Percentiles rank a stretch among this genome's conserved stretches.
These are phyloP conservation scores for Carettochelys insculpta DNA, from an alignment of 2,113 vertebrate genomes.

Conservation along the genomic window DNA sequence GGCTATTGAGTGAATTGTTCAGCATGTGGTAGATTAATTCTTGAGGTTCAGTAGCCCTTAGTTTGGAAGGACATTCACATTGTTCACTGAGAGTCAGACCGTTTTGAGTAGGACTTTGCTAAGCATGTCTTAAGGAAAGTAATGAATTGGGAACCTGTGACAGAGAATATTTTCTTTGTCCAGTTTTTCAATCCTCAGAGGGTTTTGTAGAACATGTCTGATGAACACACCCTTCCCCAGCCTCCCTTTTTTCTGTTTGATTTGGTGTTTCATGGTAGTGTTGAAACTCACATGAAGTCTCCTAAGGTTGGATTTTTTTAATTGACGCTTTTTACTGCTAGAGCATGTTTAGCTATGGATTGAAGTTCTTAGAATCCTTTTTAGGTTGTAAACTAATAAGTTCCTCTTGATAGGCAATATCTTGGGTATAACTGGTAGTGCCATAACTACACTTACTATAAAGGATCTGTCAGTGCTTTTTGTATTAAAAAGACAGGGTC, in stretches of 20 bases:
- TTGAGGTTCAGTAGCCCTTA: background rate
- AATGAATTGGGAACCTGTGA: background rate
- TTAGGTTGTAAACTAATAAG: background rate
- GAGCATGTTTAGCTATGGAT: background rate
- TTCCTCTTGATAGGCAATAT: background rate
- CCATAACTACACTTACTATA: background rate
- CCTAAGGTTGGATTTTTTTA: background rate
- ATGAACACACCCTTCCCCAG: background rate
- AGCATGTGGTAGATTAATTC: background rate
- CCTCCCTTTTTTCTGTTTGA: background rate
- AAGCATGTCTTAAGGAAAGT: background rate
- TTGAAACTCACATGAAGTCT: background rate
- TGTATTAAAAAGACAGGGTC: background rate
- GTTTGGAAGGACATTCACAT: background rate
- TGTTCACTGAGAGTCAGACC: background rate
- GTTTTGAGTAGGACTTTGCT: background rate
- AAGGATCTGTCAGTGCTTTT: background rate
- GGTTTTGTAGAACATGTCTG: background rate
- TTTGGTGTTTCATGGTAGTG: background rate
- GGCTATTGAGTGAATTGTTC: background rate
- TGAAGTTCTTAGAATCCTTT: background rate
- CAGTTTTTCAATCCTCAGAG: background rate
- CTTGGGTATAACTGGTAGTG: background rate
- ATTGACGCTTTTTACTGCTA: rapidly evolving
- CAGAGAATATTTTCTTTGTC: background rate